Evolutionary conservation across 2,797 vertebrate genomes (phyloP).

Genomic region (Cryptoprocta ferox): DNA sequence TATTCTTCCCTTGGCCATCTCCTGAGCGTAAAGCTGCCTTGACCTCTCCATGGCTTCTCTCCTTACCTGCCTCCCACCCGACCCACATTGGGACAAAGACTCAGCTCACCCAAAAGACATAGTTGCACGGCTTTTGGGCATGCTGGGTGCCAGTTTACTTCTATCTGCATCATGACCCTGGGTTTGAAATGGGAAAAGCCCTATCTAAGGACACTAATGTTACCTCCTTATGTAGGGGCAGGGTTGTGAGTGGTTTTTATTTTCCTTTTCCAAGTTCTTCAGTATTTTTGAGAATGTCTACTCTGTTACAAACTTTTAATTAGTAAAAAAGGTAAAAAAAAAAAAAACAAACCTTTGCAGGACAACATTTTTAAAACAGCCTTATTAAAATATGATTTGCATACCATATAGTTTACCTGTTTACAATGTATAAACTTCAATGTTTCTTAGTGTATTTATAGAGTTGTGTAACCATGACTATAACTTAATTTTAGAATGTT

Average conservation of each 20-base stretch:
- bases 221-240: neutral
- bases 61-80: neutral
- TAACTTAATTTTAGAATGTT: conserved; percentile 47
- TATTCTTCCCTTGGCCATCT: neutral
- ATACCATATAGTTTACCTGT: neutral
- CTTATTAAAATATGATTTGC: neutral
- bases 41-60: neutral
- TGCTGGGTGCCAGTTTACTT: neutral
- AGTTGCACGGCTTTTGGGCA: neutral
- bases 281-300: neutral
- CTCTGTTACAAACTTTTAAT: neutral
- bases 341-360: conserved; percentile 6
- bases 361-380: neutral
- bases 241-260: neutral
- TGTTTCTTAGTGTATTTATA: neutral
- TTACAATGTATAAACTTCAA: neutral
- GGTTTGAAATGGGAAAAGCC: neutral
- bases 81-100: fast-evolving
- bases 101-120: neutral
- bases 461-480: neutral
- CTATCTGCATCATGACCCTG: neutral
- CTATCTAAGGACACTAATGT: neutral
- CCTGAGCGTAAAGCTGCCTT: neutral
- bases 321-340: neutral
- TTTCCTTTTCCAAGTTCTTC: neutral